Conservation (phyloP, 2,888 invertebrate species). For the Masnerella sp. region DNA sequence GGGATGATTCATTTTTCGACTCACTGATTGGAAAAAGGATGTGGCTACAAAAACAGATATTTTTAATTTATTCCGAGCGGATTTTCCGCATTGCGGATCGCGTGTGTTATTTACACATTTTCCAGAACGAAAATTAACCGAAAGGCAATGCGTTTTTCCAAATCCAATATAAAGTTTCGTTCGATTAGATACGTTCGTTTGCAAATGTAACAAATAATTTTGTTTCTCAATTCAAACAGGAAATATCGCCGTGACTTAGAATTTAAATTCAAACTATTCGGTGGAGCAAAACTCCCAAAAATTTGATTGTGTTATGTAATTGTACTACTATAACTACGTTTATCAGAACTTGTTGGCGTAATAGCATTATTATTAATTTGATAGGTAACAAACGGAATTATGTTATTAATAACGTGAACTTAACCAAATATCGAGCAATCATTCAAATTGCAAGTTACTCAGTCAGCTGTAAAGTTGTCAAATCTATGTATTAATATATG, state of each 20-base stretch:
- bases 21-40: constrained; percentile 2
- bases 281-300: background rate
- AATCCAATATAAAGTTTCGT: too few species aligned
- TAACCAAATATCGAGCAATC: constrained; percentile 8
- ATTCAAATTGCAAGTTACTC: background rate
- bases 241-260: too few species aligned
- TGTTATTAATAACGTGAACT: constrained; percentile 6
- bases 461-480: background rate
- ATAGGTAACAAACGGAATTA: constrained; percentile 12
- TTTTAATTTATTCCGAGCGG: too few species aligned
- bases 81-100: too few species aligned
- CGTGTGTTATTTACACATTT: too few species aligned
- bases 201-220: too few species aligned
- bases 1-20: background rate
- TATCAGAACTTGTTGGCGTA: constrained; percentile 7
- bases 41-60: too few species aligned
- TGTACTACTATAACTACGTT: background rate
- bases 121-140: too few species aligned
- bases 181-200: too few species aligned
- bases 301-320: background rate
- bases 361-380: constrained; percentile 1
- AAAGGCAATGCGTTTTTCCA: too few species aligned
- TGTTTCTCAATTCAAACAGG: too few species aligned
- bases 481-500: too few species aligned
- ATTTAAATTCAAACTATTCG: background rate